Percentiles rank a stretch among this genome's conserved stretches.
Conservation (phyloP, 2,888 invertebrate species). For the Trichogramma dendrolimi region DNA sequence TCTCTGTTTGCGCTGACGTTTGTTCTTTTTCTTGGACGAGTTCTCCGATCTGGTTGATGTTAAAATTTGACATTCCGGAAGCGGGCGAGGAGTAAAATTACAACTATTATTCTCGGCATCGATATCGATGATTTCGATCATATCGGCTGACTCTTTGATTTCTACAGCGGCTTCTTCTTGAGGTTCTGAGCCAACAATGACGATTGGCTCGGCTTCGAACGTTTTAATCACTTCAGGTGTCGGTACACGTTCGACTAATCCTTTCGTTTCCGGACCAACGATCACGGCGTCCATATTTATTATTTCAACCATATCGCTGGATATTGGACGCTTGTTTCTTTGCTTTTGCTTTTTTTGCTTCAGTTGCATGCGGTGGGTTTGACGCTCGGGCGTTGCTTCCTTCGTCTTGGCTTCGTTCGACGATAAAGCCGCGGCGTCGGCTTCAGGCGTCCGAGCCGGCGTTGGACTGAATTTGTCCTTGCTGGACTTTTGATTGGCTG, state of each 20-base stretch:
- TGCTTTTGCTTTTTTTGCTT: slow-evolving; percentile 20
- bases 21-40: too few relatives aligned
- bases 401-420: slow-evolving; percentile 25
- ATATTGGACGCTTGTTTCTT: slow-evolving; percentile 14
- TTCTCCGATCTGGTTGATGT: too few relatives aligned
- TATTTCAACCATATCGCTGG: slow-evolving; percentile 28
- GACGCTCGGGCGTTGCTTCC: neutral
- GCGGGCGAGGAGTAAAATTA: neutral
- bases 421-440: slow-evolving; percentile 37
- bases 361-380: too few relatives aligned
- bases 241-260: slow-evolving; percentile 3
- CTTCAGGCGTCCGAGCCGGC: slow-evolving; percentile 17
- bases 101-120: slow-evolving; percentile 32
- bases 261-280: neutral
- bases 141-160: slow-evolving; percentile 23
- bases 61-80: neutral
- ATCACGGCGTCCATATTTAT: slow-evolving; percentile 31
- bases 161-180: slow-evolving; percentile 4
- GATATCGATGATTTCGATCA: slow-evolving; percentile 45
- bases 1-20: slow-evolving; percentile 8
- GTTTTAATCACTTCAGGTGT: slow-evolving; percentile 8
- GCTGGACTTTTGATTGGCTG: slow-evolving; percentile 18
- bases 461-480: slow-evolving; percentile 14
- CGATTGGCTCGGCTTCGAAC: neutral
- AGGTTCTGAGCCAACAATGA: neutral